These are phyloP conservation scores for Spondyliosoma cantharus DNA, from an alignment of 2,797 vertebrate genomes.

Conservation along the genomic window DNA sequence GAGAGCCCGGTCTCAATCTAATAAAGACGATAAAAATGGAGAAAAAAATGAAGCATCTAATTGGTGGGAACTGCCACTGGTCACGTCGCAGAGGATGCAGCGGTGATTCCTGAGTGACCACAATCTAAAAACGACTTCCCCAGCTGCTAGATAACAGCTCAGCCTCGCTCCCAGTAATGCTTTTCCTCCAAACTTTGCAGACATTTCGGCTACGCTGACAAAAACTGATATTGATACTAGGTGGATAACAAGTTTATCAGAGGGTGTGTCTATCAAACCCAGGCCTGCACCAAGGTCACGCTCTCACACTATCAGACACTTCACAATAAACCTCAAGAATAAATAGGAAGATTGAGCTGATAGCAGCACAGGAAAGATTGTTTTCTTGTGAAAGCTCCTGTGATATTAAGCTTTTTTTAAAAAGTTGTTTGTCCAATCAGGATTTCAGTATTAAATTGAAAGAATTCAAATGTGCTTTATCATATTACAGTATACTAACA, in stretches of 20 bases:
- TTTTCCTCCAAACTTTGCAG: conserved; percentile 76
- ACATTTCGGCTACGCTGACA: conserved; percentile 74
- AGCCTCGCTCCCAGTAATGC: conserved; percentile 67
- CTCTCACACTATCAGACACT: conserved; percentile 67
- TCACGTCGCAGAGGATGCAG: conserved; percentile 81
- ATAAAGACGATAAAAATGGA: conserved; percentile 75
- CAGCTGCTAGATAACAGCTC: conserved; percentile 80
- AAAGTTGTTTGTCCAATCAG: not conserved
- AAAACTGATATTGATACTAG: conserved; percentile 68
- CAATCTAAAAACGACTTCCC: conserved; percentile 86
- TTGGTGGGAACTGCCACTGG: conserved; percentile 82
- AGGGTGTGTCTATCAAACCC: conserved; percentile 65
- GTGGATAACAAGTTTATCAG: conserved; percentile 75
- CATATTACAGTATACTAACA: not conserved
- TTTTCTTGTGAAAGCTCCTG: not conserved
- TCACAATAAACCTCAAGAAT: conserved; percentile 27
- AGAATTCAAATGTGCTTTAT: not conserved
- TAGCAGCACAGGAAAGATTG: not conserved
- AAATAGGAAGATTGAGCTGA: conserved; percentile 10
- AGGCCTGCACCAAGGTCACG: conserved; percentile 58
- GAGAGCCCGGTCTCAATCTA: conserved; percentile 66
- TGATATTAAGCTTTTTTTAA: conserved; percentile 5
- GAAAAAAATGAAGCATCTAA: conserved; percentile 68
- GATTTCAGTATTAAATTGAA: not conserved
- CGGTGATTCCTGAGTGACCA: conserved; percentile 76